phyloP scores from a whole-genome alignment of 2,797 vertebrate genomes.

The Cossypha caffra region DNA sequence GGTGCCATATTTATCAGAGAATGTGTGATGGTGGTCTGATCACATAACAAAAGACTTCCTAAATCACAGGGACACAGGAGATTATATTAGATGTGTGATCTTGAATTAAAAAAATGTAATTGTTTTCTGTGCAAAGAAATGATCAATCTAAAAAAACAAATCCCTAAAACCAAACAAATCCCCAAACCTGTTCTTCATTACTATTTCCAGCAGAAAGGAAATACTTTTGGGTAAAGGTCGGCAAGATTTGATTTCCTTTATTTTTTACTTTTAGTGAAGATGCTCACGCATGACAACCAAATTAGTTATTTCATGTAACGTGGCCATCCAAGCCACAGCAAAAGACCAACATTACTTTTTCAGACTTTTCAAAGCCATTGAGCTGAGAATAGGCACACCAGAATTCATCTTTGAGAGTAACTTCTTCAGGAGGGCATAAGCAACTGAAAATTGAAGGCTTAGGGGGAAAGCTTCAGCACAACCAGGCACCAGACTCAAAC shows the following conservation, averaged over 20 bases:
- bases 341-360: background rate
- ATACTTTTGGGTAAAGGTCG: background rate
- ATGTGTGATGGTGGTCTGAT: background rate
- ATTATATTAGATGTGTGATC: background rate
- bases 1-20: background rate
- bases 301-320: background rate
- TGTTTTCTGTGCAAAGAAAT: background rate
- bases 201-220: background rate
- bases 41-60: background rate
- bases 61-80: background rate
- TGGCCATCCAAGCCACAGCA: background rate
- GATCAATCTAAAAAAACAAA: background rate
- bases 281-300: background rate
- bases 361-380: background rate
- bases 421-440: background rate
- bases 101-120: background rate
- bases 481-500: background rate
- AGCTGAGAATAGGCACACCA: background rate
- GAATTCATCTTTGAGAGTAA: background rate
- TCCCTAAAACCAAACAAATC: background rate
- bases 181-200: background rate
- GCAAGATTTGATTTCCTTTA: background rate
- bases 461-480: background rate
- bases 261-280: background rate
- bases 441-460: slow-evolving; percentile 14